phyloP scores from a whole-genome alignment of 2,113 vertebrate genomes.

The Hippocampus zosterae region DNA sequence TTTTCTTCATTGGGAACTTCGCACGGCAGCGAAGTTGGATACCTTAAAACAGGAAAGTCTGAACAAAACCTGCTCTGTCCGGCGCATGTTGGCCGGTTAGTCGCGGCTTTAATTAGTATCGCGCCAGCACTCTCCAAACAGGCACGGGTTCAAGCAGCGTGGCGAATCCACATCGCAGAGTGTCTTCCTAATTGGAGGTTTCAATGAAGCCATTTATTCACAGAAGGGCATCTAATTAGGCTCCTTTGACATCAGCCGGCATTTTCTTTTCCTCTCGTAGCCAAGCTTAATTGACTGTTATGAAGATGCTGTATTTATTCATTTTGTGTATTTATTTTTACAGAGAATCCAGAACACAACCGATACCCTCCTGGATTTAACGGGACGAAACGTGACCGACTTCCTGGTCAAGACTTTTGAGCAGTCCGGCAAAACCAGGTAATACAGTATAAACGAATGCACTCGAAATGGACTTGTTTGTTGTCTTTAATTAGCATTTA shows the following conservation, averaged over 20 bases:
- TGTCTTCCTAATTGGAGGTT: slow-evolving; percentile 65
- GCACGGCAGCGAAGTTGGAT: not conserved
- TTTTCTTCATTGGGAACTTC: not conserved
- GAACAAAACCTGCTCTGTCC: not conserved
- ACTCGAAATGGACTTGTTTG: not conserved
- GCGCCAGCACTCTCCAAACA: slow-evolving; percentile 46
- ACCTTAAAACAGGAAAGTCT: not conserved
- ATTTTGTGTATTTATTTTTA: not conserved
- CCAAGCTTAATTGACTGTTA: slow-evolving; percentile 65
- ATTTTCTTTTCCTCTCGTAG: slow-evolving; percentile 39
- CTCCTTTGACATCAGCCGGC: slow-evolving; percentile 55
- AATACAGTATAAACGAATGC: not conserved
- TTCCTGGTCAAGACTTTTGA: slow-evolving; percentile 90
- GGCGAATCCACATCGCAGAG: slow-evolving; percentile 30
- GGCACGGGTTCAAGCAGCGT: slow-evolving; percentile 33
- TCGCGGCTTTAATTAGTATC: slow-evolving; percentile 43
- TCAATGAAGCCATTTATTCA: slow-evolving; percentile 65
- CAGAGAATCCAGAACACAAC: slow-evolving; percentile 74
- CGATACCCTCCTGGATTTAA: slow-evolving; percentile 85
- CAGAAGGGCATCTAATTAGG: slow-evolving; percentile 65
- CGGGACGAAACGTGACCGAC: slow-evolving; percentile 86
- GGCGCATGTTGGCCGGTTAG: not conserved
- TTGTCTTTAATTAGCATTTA: not conserved
- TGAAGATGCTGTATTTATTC: slow-evolving; percentile 27
- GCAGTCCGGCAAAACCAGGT: slow-evolving; percentile 68